Evolutionary conservation across 2,888 invertebrate genomes (phyloP).

Genomic region (Falcaria lacertinaria): DNA sequence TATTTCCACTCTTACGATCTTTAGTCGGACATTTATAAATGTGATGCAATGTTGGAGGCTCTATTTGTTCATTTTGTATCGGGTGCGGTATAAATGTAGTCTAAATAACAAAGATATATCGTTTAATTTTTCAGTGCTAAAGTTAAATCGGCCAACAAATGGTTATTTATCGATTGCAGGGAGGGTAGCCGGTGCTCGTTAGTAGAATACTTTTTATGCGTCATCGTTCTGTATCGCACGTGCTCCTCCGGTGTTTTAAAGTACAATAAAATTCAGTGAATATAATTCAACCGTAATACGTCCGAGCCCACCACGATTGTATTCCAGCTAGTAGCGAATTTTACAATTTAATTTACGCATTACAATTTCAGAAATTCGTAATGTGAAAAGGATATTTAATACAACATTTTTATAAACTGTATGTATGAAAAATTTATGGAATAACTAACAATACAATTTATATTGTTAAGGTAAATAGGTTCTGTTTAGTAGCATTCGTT

Average conservation of each 20-base stretch:
- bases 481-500: too few relatives aligned
- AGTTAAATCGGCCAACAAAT: slow-evolving; percentile 48
- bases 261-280: slow-evolving; percentile 14
- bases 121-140: slow-evolving; percentile 58
- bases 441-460: too few relatives aligned
- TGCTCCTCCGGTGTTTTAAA: slow-evolving; percentile 27
- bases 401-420: too few relatives aligned
- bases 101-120: slow-evolving; percentile 46
- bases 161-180: slow-evolving; percentile 49
- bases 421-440: too few relatives aligned
- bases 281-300: slow-evolving; percentile 6
- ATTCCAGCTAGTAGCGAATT: slow-evolving; percentile 8
- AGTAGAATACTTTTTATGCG: slow-evolving; percentile 35
- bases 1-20: slow-evolving; percentile 13
- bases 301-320: background rate
- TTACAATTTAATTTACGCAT: background rate
- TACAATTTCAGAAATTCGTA: too few relatives aligned
- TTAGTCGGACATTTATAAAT: slow-evolving; percentile 23
- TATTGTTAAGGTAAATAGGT: too few relatives aligned
- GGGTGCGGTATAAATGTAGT: slow-evolving; percentile 32
- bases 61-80: slow-evolving; percentile 26
- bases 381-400: too few relatives aligned
- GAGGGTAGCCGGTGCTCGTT: slow-evolving; percentile 45
- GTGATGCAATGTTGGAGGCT: slow-evolving; percentile 18
- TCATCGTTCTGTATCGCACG: slow-evolving; percentile 24